Conservation (phyloP, 2,113 vertebrate genomes). For the Phyllostomus discolor region DNA sequence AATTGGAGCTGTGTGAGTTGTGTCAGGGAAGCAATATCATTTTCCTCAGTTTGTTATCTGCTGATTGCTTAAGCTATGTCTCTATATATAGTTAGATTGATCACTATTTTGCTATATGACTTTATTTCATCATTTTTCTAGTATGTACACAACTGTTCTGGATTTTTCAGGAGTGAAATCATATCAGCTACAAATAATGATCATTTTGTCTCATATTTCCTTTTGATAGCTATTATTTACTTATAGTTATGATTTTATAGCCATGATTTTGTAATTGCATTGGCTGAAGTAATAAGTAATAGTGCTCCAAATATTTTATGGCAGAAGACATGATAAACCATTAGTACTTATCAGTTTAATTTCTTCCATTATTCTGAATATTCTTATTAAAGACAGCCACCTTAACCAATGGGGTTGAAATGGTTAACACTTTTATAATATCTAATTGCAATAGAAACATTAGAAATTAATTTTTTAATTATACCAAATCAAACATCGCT, state of each 20-base stretch:
- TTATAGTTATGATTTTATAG: not conserved
- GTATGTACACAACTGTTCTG: not conserved
- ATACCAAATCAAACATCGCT: not conserved
- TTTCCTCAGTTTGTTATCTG: not conserved
- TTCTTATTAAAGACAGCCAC: not conserved
- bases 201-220: not conserved
- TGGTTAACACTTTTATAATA: not conserved
- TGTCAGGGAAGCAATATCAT: not conserved
- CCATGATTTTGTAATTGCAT: not conserved
- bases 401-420: not conserved
- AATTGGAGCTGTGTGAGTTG: not conserved
- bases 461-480: not conserved
- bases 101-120: not conserved
- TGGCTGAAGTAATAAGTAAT: not conserved
- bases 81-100: not conserved
- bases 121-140: not conserved
- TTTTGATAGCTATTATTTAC: not conserved
- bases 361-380: conserved; percentile 5
- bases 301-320: not conserved
- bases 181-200: not conserved
- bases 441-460: conserved; percentile 17
- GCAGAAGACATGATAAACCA: not conserved
- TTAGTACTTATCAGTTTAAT: not conserved
- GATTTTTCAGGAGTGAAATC: not conserved
- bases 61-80: not conserved